Evolutionary conservation across 1,140 invertebrate species (phyloP), one percentile per base, ranked within the genome.

Genomic region (Leptinotarsa lineolata): DNA sequence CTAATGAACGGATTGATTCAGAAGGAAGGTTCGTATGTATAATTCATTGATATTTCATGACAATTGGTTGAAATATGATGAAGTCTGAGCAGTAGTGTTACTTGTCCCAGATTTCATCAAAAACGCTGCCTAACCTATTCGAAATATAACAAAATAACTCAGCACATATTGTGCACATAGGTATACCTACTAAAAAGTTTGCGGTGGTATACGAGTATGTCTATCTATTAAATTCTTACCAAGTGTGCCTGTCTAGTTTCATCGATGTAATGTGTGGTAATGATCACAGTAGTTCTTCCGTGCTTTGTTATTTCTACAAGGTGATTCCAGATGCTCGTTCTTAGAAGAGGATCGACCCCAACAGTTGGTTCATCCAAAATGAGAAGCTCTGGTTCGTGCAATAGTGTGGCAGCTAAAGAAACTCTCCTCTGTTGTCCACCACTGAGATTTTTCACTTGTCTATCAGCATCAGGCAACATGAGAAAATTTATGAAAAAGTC

Each of bases 191-290:
- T n/a, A n/a, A n/a, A n/a, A n/a, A n/a, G n/a, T n/a, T n/a, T n/a
- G n/a, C n/a, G n/a, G n/a, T n/a, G n/a, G n/a, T n/a, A n/a, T n/a
- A n/a, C n/a, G n/a, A n/a, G n/a, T n/a, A n/a, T 39, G 30, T 11
- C 30, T 39, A 39, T 39, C 8, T 39, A 11, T 39, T 0, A 18
- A n/a, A 54, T 54, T 15, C 88, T 90, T 86, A 92, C 90, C 78
- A 92, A 89, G 81, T 90, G 88, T 13, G 95, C 96, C 85, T 98
- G 95, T 74, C 95, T 90, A 2, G 97, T 97, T 85, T 98, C 97
- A 83, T 99, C 97, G 73, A 98, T 98, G 81, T 99, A 98, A 87
- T 98, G 97, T 13, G 97, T 99, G 1, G 97, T 99, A 72, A 99
- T 97, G 72, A 99, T 97, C 46, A 98, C 95, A 12, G 97, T 98